Percentiles rank a stretch among this genome's conserved stretches.
Conservation (phyloP, 2,888 invertebrate species). For the Apoderus coryli region DNA sequence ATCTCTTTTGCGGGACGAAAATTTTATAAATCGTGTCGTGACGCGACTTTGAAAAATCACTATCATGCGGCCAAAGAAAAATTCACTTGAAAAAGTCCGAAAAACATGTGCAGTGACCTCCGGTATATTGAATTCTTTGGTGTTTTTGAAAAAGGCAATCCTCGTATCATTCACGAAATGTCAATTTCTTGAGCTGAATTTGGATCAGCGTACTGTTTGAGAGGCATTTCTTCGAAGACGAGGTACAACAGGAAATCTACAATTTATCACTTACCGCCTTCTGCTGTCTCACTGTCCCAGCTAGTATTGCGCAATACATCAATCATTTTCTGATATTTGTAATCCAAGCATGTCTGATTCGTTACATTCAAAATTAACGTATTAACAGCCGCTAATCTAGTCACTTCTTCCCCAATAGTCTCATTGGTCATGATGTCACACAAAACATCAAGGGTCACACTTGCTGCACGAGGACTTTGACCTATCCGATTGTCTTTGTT, state of each 20-base stretch:
- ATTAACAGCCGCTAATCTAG: constrained; percentile 62
- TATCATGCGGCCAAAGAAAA: too few species aligned
- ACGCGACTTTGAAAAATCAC: too few species aligned
- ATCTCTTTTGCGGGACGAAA: too few species aligned
- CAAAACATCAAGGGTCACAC: constrained; percentile 64
- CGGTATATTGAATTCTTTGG: too few species aligned
- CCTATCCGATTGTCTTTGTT: constrained; percentile 80
- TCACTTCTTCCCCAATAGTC: constrained; percentile 40
- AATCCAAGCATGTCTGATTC: constrained; percentile 67
- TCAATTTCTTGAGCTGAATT: too few species aligned
- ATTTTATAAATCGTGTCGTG: too few species aligned
- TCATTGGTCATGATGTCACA: constrained; percentile 62
- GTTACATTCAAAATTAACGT: constrained; percentile 47
- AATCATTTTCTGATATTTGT: constrained; percentile 65
- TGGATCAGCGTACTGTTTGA: too few species aligned
- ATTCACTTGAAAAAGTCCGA: too few species aligned
- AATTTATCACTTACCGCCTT: constrained; percentile 39
- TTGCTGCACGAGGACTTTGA: constrained; percentile 41
- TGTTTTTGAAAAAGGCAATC: too few species aligned
- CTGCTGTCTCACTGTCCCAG: constrained; percentile 48
- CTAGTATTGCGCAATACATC: constrained; percentile 46
- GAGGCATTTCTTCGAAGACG: too few species aligned
- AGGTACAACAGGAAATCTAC: not conserved
- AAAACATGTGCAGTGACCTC: too few species aligned
- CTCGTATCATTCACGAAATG: too few species aligned